Base-by-base conservation (phyloP, 1,140 invertebrate genomes). In the Bombus sylvicola region DNA sequence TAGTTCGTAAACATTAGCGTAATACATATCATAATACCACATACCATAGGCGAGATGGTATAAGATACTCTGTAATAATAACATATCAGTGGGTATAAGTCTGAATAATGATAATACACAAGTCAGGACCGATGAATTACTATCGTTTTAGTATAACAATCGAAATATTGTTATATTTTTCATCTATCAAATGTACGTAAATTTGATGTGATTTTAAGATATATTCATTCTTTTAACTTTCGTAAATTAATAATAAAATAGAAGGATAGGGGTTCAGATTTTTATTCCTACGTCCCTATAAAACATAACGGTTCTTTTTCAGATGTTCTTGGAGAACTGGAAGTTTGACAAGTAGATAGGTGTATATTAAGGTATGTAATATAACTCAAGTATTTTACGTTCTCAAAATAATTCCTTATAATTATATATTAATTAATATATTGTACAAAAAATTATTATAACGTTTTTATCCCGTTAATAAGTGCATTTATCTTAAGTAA, bases 251-350 rank as follows among this genome's bases (percentile, higher is more conserved):
- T 18, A n/a, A 22, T 37, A 9, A 59, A 76, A 37, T 28, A 25
- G 39, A 37, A 68, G 18, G 28, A 3, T 59, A 4, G 31, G 22
- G 80, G 69, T 43, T 12, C 53, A 2, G 9, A 10, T 74, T 41
- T 34, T 28, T 28, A 34, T 31, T 25, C n/a, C 9, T 47, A 74
- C 80, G 15, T 2, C 10, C 39, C 71, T 82, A 41, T 6, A 25
- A 43, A 15, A 37, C 12, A 73, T 82, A 75, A 72, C 81, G 81
- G 81, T 81, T 43, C 69, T 73, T 72, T 31, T 66, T 41, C 18
- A n/a, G 53, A 64, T 68, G n/a, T 34, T 64, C 39, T 15, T 43
- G 22, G 12, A 59, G 10, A 73, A 74, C 22, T 34, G 3, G n/a
- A 64, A 43, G 18, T 37, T 82, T 41, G 15, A 66, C 15, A 39